Conservation (phyloP, 2,797 vertebrate species). For the Eutrigla gurnardus region DNA sequence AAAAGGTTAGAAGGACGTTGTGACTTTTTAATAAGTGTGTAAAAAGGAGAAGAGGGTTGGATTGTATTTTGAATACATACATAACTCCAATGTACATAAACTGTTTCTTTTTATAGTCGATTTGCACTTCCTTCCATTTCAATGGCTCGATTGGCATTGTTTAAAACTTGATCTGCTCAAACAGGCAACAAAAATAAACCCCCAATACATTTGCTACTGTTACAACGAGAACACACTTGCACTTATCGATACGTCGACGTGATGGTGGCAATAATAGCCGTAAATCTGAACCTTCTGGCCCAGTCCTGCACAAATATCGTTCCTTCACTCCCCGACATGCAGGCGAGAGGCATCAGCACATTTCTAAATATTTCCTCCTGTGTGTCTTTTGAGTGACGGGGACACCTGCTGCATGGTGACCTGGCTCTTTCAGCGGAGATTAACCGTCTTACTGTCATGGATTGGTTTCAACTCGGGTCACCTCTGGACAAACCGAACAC, state of each 20-base stretch:
- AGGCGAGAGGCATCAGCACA: constrained; percentile 75
- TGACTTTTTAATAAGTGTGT: constrained; percentile 37
- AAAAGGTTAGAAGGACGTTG: constrained; percentile 52
- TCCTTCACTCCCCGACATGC: constrained; percentile 45
- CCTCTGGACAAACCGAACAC: constrained; percentile 37
- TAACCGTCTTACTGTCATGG: constrained; percentile 67
- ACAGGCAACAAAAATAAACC: constrained; percentile 33
- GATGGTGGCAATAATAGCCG: constrained; percentile 23
- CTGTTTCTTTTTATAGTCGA: constrained; percentile 68
- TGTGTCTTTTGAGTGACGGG: constrained; percentile 77
- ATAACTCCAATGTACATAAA: constrained; percentile 55
- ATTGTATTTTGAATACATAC: constrained; percentile 65
- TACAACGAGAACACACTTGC: constrained; percentile 27
- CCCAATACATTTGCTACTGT: constrained; percentile 16
- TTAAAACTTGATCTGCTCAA: constrained; percentile 44
- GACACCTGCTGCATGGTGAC: constrained; percentile 76
- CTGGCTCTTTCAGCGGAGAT: constrained; percentile 66
- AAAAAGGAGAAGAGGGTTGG: constrained; percentile 36
- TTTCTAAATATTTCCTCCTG: constrained; percentile 71
- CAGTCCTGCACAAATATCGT: constrained; percentile 47
- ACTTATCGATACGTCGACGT: constrained; percentile 20
- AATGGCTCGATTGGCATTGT: constrained; percentile 32
- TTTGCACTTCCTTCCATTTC: constrained; percentile 75
- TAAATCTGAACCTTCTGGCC: constrained; percentile 23
- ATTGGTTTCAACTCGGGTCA: constrained; percentile 66